These are phyloP conservation scores for Azemiops feae DNA, from an alignment of 2,113 vertebrate species.

Conservation along the genomic window DNA sequence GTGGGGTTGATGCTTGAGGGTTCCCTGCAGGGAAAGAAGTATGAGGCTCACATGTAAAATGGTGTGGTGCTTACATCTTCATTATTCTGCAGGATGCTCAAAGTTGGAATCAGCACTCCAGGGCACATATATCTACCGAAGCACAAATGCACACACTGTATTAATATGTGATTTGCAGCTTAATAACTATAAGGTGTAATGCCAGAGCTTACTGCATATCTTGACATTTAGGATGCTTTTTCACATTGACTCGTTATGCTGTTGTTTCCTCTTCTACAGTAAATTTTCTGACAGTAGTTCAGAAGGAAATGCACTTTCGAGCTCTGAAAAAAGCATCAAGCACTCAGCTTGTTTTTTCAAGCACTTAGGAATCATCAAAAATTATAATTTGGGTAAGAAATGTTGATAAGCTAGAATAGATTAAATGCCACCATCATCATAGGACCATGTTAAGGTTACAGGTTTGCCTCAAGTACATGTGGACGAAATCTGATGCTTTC, in stretches of 20 bases:
- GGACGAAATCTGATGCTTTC: neutral
- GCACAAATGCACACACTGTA: neutral
- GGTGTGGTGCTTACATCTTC: neutral
- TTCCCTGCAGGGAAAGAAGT: neutral
- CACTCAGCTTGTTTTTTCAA: slow-evolving; percentile 10
- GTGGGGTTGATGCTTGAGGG: neutral
- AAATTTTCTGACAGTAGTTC: slow-evolving; percentile 21
- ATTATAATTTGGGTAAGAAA: neutral
- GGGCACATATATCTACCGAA: neutral
- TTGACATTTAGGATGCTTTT: slow-evolving; percentile 30
- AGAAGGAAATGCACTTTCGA: slow-evolving; percentile 10
- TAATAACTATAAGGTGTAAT: slow-evolving; percentile 8
- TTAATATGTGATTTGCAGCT: slow-evolving; percentile 22
- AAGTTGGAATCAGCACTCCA: neutral
- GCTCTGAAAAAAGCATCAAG: slow-evolving; percentile 18
- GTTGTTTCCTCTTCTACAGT: neutral
- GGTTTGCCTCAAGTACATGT: neutral
- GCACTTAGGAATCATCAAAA: slow-evolving; percentile 16
- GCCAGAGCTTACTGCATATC: neutral
- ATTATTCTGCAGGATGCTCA: neutral
- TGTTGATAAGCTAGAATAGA: neutral
- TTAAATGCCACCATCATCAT: neutral
- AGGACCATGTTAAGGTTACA: neutral
- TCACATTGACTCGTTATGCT: slow-evolving; percentile 16
- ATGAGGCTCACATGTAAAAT: neutral